Evolutionary conservation across 2,888 invertebrate species (phyloP).

Genomic region (Ormyrus rosae): DNA sequence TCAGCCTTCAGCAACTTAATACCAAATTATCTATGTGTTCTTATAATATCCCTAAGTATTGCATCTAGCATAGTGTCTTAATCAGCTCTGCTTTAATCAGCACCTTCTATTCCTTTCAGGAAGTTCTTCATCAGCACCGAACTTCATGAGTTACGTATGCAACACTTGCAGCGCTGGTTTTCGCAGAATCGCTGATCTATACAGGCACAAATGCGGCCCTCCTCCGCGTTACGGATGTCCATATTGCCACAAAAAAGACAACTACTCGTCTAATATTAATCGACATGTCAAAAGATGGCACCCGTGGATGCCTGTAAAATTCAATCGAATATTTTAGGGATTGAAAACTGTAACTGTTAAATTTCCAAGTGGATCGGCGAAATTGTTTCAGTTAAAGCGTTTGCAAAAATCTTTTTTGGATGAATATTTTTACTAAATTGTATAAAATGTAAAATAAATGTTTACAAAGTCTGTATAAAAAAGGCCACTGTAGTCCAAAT

Average conservation of each 20-base stretch:
- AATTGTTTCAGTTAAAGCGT: too few relatives aligned
- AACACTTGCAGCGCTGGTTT: slow-evolving; percentile 48
- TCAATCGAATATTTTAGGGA: slow-evolving; percentile 68
- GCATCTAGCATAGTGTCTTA: too few relatives aligned
- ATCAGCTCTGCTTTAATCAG: too few relatives aligned
- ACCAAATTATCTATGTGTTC: too few relatives aligned
- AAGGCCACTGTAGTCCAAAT: too few relatives aligned
- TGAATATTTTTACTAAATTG: too few relatives aligned
- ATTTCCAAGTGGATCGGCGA: not conserved
- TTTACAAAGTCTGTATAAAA: too few relatives aligned
- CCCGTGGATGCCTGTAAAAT: slow-evolving; percentile 68
- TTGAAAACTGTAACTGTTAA: not conserved
- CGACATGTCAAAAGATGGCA: slow-evolving; percentile 74
- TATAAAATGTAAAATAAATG: too few relatives aligned
- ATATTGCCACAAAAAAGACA: slow-evolving; percentile 74
- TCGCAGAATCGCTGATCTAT: slow-evolving; percentile 66
- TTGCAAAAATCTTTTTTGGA: too few relatives aligned
- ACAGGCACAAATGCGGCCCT: slow-evolving; percentile 74
- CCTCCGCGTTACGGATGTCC: slow-evolving; percentile 74
- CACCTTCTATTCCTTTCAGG: too few relatives aligned
- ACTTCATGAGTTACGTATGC: slow-evolving; percentile 46
- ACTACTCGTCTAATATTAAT: slow-evolving; percentile 74
- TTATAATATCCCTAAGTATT: too few relatives aligned
- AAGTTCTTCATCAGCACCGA: not conserved
- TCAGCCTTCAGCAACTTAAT: too few relatives aligned